These are phyloP conservation scores for Drosophila repletoides DNA, from an alignment of 1,140 invertebrate genomes.

Conservation along the genomic window DNA sequence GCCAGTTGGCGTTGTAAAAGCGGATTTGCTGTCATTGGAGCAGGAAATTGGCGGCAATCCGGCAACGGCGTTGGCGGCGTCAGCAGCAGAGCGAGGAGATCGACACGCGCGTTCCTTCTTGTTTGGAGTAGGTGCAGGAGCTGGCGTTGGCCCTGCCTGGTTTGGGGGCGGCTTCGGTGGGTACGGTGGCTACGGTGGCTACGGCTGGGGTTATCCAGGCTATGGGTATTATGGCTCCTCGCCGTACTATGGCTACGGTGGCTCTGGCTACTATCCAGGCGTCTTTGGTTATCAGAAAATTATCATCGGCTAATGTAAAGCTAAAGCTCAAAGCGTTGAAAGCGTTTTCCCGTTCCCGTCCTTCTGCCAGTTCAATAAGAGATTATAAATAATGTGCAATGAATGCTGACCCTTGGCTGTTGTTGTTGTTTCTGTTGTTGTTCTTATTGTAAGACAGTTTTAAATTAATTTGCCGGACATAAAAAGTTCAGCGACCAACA, in stretches of 20 bases:
- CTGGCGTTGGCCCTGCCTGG: slow-evolving; percentile 27
- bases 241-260: slow-evolving; percentile 3
- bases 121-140: slow-evolving; percentile 36
- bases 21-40: slow-evolving; percentile 75
- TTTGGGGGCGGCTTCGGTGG: slow-evolving; percentile 23
- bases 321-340: not conserved
- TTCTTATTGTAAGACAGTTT: slow-evolving; percentile 57
- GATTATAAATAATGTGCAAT: slow-evolving; percentile 72
- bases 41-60: slow-evolving; percentile 73
- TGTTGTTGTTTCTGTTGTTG: slow-evolving; percentile 40
- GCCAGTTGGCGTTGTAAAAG: slow-evolving; percentile 72
- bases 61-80: slow-evolving; percentile 25
- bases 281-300: slow-evolving; percentile 66
- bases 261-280: slow-evolving; percentile 52
- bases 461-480: slow-evolving; percentile 76
- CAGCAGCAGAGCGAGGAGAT: slow-evolving; percentile 10
- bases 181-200: slow-evolving; percentile 18
- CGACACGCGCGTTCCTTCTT: slow-evolving; percentile 52
- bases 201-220: slow-evolving; percentile 23
- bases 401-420: slow-evolving; percentile 15
- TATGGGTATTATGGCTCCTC: slow-evolving; percentile 39
- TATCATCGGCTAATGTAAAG: slow-evolving; percentile 51
- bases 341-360: not conserved
- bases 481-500: slow-evolving; percentile 49
- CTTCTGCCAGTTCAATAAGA: slow-evolving; percentile 54